Base-by-base conservation (phyloP, 1,140 invertebrate genomes). In the Dinothrombium tinctorium region DNA sequence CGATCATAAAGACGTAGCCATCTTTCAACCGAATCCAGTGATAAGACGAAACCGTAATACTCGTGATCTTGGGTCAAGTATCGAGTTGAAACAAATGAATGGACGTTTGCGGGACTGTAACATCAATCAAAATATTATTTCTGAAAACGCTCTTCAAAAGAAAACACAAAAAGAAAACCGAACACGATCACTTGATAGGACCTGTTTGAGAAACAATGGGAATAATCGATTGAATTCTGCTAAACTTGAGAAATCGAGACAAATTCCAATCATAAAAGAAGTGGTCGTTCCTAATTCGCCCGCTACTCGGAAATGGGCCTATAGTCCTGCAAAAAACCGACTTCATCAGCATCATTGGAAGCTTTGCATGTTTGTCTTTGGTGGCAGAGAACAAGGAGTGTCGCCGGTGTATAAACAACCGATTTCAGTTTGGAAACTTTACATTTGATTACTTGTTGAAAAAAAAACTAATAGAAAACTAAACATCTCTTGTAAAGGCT, bases 341-440 rank as follows among this genome's bases (percentile, higher is more conserved):
- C 8, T 15, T 12, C 28, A 47, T 9, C 44, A 48, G 9, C 49
- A 49, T 23, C 22, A 53, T 11, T 53, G 52, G 51, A 46, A 52
- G 21, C 40, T 54, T 2, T 53, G 51, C 22, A 44, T 54, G 42
- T 52, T 48, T 33, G 46, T 54, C 19, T 50, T 53, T 40, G 52
- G 52, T 14, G 52, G 52, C 3, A 28, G 43, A 19, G 51, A 54
- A 36, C 44, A 46, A 33, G 41, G 37, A 6, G 37, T 47, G 15
- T 14, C n/a, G 7, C 11, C 25, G 8, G 29, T 53, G 11, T 48
- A 48, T 29, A 47, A 50, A 24, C 50, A 53, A 41, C 52, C 52
- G 12, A 51, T 54, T 8, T 47, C 50, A 6, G 46, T 54, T 21
- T 54, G 52, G 52, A 51, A 52, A 40, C 41, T 54, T 20, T 54